phyloP scores from a whole-genome alignment of 2,888 invertebrate genomes.

The Folsomia candida region DNA sequence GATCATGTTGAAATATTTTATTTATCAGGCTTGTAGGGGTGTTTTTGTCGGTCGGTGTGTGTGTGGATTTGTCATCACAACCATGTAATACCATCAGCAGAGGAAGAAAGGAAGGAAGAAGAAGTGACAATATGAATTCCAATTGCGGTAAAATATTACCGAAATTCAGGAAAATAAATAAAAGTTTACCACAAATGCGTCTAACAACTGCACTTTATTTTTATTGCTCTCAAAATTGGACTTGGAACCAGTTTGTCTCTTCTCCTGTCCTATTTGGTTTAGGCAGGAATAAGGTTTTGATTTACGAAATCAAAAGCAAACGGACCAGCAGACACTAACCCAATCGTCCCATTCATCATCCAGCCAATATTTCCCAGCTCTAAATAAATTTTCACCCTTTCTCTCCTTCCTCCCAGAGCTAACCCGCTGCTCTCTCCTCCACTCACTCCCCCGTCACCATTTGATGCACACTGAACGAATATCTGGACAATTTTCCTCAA shows the following conservation, averaged over 20 bases:
- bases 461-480: no score
- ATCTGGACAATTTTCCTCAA: neutral
- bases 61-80: no score
- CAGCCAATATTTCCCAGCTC: constrained; percentile 15
- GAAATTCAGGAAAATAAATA: neutral
- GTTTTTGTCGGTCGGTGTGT: no score
- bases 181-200: constrained; percentile 14
- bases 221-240: constrained; percentile 13
- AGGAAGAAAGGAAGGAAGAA: no score
- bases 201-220: constrained; percentile 46
- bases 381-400: constrained; percentile 21
- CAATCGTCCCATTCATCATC: constrained; percentile 16
- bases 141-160: neutral
- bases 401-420: neutral
- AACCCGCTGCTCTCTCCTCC: no score
- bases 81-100: no score
- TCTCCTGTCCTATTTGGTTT: neutral
- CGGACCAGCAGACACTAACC: neutral
- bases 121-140: neutral
- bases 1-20: constrained; percentile 50
- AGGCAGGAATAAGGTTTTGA: constrained; percentile 2
- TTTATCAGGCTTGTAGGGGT: no score
- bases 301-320: constrained; percentile 16
- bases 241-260: constrained; percentile 1
- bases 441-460: no score